A percentile compares a stretch with the other conserved stretches of the same genome.
Conservation (phyloP, 2,113 vertebrate species). For the Romanogobio albipinnatus region DNA sequence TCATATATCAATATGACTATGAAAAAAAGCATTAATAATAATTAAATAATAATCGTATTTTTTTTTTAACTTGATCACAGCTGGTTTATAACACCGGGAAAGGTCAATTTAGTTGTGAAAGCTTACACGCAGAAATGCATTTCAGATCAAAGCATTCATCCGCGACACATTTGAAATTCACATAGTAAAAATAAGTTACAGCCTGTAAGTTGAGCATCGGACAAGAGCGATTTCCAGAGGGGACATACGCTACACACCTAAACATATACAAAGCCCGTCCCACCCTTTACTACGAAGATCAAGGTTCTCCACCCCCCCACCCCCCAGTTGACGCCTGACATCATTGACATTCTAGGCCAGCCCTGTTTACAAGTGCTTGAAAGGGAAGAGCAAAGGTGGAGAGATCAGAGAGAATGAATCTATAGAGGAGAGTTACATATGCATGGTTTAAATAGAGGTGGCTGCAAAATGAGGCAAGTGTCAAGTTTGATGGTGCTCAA, state of each 20-base stretch:
- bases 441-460: not conserved
- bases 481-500: not conserved
- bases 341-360: slow-evolving; percentile 49
- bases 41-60: no score
- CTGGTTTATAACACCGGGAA: not conserved
- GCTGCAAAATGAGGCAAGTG: not conserved
- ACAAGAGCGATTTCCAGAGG: slow-evolving; percentile 8
- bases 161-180: not conserved
- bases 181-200: not conserved
- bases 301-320: not conserved
- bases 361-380: slow-evolving; percentile 45
- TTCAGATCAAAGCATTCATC: not conserved
- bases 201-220: not conserved
- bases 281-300: not conserved
- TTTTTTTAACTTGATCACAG: not conserved
- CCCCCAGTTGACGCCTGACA: slow-evolving; percentile 10
- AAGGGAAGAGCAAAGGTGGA: not conserved
- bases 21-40: no score
- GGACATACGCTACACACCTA: not conserved
- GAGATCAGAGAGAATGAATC: not conserved
- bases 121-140: not conserved
- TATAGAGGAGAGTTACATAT: not conserved
- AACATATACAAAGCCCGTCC: slow-evolving; percentile 10
- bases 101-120: not conserved
- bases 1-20: no score